Percentiles rank a stretch among this genome's conserved stretches.
Evolutionary conservation across 1,140 invertebrate species (phyloP).

Genomic region (Drosophila truncata): DNA sequence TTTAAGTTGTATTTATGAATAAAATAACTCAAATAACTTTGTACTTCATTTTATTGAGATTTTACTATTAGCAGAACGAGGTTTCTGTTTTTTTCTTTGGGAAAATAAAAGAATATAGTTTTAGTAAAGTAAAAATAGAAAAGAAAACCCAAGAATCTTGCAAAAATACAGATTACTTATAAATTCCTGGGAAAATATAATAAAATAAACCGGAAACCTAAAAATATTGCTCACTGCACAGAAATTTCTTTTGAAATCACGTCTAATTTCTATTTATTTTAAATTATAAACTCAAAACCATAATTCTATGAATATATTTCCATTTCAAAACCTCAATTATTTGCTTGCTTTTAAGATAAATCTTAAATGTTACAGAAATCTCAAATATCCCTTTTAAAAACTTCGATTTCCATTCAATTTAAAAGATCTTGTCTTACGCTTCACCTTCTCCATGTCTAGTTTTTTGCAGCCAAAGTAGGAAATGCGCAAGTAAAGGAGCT

Average conservation of each 20-base stretch:
- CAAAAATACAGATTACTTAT: no score
- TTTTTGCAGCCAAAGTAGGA: slow-evolving; percentile 10
- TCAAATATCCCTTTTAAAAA: background rate
- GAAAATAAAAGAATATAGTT: background rate
- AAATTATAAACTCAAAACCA: no score
- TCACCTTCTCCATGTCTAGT: background rate
- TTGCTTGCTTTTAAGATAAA: background rate
- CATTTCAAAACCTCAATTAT: background rate
- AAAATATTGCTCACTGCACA: no score
- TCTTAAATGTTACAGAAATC: background rate
- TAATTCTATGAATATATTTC: background rate
- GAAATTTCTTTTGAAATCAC: no score
- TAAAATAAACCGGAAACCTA: background rate
- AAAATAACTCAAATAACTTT: background rate
- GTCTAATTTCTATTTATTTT: background rate
- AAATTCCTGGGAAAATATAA: background rate
- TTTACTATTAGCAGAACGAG: background rate
- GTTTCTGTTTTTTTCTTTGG: no score
- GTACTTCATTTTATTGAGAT: no score
- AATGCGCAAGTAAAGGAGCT: slow-evolving; percentile 25
- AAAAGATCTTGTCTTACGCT: slow-evolving; percentile 1
- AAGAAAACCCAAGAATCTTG: no score
- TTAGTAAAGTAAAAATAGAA: no score
- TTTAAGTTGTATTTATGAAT: background rate
- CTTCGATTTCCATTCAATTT: slow-evolving; percentile 4